Conservation (phyloP, 2,888 invertebrate species). For the Apamea monoglypha region DNA sequence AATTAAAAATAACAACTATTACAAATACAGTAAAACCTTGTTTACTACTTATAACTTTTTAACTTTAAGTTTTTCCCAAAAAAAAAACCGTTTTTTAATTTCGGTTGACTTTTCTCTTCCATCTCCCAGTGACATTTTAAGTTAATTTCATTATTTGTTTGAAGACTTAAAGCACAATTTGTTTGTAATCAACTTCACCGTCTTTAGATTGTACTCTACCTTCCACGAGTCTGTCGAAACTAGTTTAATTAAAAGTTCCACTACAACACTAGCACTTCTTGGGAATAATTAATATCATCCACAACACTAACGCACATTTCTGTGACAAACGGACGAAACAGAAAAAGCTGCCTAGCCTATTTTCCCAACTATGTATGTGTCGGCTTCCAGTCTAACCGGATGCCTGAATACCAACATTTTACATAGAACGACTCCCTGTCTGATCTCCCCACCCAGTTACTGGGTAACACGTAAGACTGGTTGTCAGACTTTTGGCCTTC, state of each 20-base stretch:
- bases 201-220: not conserved
- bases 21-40: not conserved
- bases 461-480: too few species aligned
- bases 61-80: too few species aligned
- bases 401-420: too few species aligned
- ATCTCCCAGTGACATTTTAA: not conserved
- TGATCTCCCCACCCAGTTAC: too few species aligned
- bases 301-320: not conserved
- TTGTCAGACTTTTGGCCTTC: too few species aligned
- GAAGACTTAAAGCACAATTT: not conserved
- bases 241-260: slow-evolving; percentile 13
- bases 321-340: not conserved
- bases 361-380: too few species aligned
- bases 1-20: not conserved
- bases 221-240: not conserved
- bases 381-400: too few species aligned
- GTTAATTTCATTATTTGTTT: not conserved
- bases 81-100: not conserved
- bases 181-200: not conserved
- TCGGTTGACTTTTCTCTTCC: too few species aligned
- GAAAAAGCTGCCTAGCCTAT: not conserved
- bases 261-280: not conserved
- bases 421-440: too few species aligned
- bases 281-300: not conserved
- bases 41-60: too few species aligned